phyloP scores from a whole-genome alignment of 2,888 invertebrate genomes.

The Diplolepis rosae region DNA sequence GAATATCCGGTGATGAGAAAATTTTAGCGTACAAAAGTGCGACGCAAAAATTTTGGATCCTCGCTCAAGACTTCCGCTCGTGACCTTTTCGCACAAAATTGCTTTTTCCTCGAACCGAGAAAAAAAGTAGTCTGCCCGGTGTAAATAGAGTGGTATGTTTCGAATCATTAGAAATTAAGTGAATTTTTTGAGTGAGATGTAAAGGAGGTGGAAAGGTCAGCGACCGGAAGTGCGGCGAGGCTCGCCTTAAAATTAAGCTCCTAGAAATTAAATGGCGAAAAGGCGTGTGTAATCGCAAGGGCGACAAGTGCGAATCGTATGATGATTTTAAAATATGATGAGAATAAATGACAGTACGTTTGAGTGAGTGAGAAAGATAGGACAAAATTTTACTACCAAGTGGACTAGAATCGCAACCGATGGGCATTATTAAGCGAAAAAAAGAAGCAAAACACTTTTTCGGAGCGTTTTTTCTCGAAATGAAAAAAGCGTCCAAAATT shows the following conservation, averaged over 20 bases:
- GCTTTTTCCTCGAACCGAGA: conserved; percentile 5
- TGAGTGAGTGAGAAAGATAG: conserved; percentile 49
- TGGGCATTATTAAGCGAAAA: conserved; percentile 72
- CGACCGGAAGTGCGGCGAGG: conserved; percentile 63
- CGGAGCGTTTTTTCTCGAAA: conserved; percentile 72
- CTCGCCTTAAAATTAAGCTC: conserved; percentile 68
- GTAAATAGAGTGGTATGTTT: conserved; percentile 53
- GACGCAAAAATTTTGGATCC: conserved; percentile 28
- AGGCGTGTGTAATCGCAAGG: conserved; percentile 59
- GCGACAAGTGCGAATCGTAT: conserved; percentile 45
- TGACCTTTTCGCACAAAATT: conserved; percentile 44
- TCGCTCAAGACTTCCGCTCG: conserved; percentile 24
- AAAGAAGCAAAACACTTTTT: conserved; percentile 64
- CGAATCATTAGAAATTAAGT: conserved; percentile 26
- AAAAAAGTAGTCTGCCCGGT: conserved; percentile 39
- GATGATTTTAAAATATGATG: conserved; percentile 33
- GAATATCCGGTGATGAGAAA: conserved; percentile 4
- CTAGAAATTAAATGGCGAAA: conserved; percentile 64
- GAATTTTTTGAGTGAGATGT: conserved; percentile 16
- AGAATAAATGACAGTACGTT: conserved; percentile 38
- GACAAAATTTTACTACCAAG: conserved; percentile 73
- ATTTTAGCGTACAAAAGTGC: conserved; percentile 29
- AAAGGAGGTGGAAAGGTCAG: conserved; percentile 52
- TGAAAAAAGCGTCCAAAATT: conserved; percentile 72
- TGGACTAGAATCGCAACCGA: conserved; percentile 74